Conservation (phyloP, 2,113 vertebrate genomes). For the Nymphicus hollandicus region DNA sequence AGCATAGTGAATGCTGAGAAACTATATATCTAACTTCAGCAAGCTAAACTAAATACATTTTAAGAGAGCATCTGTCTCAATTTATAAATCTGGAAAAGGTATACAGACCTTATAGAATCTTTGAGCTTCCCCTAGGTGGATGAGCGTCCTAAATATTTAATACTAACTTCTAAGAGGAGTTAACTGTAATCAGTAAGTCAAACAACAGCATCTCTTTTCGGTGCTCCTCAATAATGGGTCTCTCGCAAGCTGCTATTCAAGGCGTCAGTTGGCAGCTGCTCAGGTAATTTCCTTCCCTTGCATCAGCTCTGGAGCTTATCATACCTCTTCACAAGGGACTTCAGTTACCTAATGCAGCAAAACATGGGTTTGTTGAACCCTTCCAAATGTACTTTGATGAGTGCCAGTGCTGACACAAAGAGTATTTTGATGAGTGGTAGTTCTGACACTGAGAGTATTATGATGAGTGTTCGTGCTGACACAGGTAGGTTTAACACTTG, state of each 20-base stretch:
- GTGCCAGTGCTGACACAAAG: background rate
- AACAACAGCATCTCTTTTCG: background rate
- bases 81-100: background rate
- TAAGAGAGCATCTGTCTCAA: background rate
- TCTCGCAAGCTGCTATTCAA: background rate
- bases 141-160: background rate
- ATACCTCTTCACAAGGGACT: background rate
- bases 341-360: background rate
- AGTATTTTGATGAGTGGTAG: background rate
- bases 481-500: background rate
- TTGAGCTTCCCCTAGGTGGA: background rate
- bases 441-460: background rate
- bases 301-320: background rate
- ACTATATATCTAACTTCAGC: background rate
- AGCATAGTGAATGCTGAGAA: background rate
- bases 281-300: background rate
- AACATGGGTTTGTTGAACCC: background rate
- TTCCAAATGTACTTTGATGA: background rate
- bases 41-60: background rate
- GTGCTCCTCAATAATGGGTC: background rate
- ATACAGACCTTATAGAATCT: background rate
- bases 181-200: background rate
- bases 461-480: background rate
- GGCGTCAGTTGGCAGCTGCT: background rate
- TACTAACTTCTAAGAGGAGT: background rate